phyloP scores from a whole-genome alignment of 2,113 vertebrate genomes.

The Larimichthys polyactis region DNA sequence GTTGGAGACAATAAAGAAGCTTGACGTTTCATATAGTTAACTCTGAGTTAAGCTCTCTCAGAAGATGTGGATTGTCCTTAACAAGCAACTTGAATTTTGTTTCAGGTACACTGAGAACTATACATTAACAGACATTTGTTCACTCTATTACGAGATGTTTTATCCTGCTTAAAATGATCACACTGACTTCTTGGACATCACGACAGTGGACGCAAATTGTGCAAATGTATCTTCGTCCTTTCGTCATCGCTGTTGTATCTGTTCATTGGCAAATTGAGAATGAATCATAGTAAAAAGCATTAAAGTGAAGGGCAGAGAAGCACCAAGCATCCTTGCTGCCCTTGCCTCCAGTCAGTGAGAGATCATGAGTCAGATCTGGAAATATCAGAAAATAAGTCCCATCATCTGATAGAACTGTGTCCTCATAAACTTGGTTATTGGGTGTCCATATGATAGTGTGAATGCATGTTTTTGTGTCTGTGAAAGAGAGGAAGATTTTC shows the following conservation, averaged over 20 bases:
- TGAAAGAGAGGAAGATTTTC: conserved; percentile 4
- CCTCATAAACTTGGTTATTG: conserved; percentile 12
- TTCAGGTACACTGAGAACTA: not conserved
- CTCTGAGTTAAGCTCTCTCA: conserved; percentile 12
- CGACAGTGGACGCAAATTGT: conserved; percentile 10
- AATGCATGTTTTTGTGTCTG: not conserved
- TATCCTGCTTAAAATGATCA: not conserved
- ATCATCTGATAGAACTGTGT: conserved; percentile 31
- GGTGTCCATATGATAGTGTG: not conserved
- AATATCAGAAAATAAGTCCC: conserved; percentile 41
- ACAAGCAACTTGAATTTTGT: not conserved
- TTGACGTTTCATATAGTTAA: not conserved
- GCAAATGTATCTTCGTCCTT: conserved; percentile 1
- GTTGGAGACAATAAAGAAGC: not conserved
- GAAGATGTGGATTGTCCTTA: conserved; percentile 16
- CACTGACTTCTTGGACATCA: conserved; percentile 5
- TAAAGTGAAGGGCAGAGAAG: conserved; percentile 49
- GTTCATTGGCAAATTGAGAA: conserved; percentile 38
- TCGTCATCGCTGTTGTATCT: conserved; percentile 32
- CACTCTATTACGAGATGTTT: not conserved
- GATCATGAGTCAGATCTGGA: conserved; percentile 60
- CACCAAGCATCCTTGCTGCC: conserved; percentile 47
- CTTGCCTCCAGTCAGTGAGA: conserved; percentile 59
- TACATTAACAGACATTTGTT: not conserved
- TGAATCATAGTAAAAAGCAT: conserved; percentile 19